A percentile compares a stretch with the other conserved stretches of the same genome.
phyloP scores from a whole-genome alignment of 2,113 vertebrate genomes.

The Tauraco erythrolophus region DNA sequence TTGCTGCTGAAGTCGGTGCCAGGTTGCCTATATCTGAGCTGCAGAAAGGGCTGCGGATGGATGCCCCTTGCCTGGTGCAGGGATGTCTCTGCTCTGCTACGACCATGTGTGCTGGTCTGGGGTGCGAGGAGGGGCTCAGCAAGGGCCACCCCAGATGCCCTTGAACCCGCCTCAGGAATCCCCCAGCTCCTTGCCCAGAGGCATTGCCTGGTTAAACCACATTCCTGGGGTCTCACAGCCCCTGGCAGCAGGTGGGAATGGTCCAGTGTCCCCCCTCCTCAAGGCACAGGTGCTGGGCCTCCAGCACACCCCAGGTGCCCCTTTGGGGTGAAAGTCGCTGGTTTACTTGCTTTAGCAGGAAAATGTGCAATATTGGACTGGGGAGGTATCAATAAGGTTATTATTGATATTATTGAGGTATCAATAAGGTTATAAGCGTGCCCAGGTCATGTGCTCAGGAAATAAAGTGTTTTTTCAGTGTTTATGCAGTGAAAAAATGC shows the following conservation, averaged over 20 bases:
- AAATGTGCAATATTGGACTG: neutral
- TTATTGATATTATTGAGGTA: too few species aligned
- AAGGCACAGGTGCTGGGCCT: neutral
- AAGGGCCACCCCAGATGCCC: fast-evolving
- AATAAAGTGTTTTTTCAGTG: neutral
- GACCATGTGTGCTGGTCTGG: too few species aligned
- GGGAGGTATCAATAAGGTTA: too few species aligned
- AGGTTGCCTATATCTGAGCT: neutral
- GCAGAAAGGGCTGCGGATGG: neutral
- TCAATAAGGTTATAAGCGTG: fast-evolving
- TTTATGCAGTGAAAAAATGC: neutral
- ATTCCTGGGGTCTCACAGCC: neutral
- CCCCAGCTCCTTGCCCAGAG: fast-evolving
- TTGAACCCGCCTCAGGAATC: neutral
- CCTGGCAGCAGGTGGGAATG: neutral
- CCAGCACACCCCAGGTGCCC: neutral
- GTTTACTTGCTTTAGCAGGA: neutral
- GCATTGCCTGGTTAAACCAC: fast-evolving
- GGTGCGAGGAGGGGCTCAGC: neutral
- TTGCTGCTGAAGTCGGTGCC: neutral
- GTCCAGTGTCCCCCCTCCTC: too few species aligned
- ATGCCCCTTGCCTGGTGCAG: fast-evolving
- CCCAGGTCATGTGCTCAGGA: fast-evolving
- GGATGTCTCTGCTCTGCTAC: neutral
- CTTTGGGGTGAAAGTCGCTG: neutral